Evolutionary conservation across 1,140 invertebrate genomes (phyloP), one percentile per base, ranked within the genome.

Genomic region (Proales similis): DNA sequence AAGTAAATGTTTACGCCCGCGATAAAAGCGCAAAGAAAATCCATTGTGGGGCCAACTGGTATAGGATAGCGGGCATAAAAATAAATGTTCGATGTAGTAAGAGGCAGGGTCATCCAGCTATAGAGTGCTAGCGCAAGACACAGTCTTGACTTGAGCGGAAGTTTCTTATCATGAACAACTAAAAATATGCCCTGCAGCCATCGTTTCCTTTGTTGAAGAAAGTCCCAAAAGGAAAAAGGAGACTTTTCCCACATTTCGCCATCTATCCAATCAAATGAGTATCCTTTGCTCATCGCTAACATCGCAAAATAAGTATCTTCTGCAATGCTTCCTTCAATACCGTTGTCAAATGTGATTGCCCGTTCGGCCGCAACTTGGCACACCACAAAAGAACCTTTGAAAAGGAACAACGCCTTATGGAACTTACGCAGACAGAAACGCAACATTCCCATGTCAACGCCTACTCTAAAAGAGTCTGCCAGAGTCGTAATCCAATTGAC

Each of bases 161-260:
- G 89, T 60, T 81, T 78, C 69, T 84, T 83, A 43, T 87, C 90
- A 75, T 93, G 89, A 12, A 94, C 88, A 1, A 94, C 91, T 62
- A 96, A 80, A 20, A 89, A 82, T 66, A 96, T 96, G 68, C 92
- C 93, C 78, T 93, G 88, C 45, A 96, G 80, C 93, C 93, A 97
- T 27, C 92, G 81, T 73, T 94, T 94, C 53, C 92, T 80, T 73
- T 96, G 92, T 72, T 93, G 89, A 36, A 96, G 81, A 70, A 94
- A 93, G 73, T 97, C 92, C 80, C 85, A 85, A 1, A 93, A 74
- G 0, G 88, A 90, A 70, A 96, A 97, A 5, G 92, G 91, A 14
- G 88, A 91, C 71, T 95, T 93, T 72, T 96, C 91, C 84, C 88
- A 90, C 90, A 95, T 94, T 77, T 94, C 90, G 17, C 91, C 71